A percentile compares a stretch with the other conserved stretches of the same genome.
Evolutionary conservation across 2,797 vertebrate species (phyloP).

Genomic region (Gambelia wislizenii): DNA sequence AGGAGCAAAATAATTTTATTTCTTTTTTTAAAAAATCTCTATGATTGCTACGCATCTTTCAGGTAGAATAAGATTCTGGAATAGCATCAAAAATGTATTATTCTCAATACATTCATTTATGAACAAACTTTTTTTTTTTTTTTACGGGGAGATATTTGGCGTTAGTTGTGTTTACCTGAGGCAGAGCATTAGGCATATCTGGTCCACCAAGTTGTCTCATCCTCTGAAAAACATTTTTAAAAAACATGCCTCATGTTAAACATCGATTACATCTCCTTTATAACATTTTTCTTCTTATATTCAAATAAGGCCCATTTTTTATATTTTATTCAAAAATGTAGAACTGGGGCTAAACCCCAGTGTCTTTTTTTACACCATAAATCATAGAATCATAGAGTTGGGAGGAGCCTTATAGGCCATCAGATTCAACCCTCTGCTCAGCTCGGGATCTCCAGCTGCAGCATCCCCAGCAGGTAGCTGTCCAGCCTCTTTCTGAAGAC

Average conservation of each 20-base stretch:
- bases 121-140: conserved; percentile 2
- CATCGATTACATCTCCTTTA: neutral
- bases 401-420: too few relatives aligned
- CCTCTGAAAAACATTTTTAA: conserved; percentile 56
- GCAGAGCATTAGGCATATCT: conserved; percentile 61
- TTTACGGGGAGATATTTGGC: too few relatives aligned
- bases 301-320: neutral
- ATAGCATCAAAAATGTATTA: neutral
- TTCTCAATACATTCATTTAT: neutral
- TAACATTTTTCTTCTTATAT: neutral
- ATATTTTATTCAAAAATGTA: neutral
- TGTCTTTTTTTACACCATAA: neutral
- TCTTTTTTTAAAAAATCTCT: neutral
- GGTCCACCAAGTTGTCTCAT: conserved; percentile 65
- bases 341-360: neutral
- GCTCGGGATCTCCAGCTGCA: too few relatives aligned
- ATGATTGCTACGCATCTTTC: neutral
- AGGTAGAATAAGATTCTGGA: conserved; percentile 9
- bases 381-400: neutral
- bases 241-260: neutral
- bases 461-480: too few relatives aligned
- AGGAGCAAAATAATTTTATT: neutral
- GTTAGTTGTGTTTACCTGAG: conserved; percentile 60
- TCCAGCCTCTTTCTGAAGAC: too few relatives aligned
- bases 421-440: too few relatives aligned